A percentile compares a stretch with the other conserved stretches of the same genome.
phyloP scores from a whole-genome alignment of 2,888 invertebrate species.

The Germaria angustata region DNA sequence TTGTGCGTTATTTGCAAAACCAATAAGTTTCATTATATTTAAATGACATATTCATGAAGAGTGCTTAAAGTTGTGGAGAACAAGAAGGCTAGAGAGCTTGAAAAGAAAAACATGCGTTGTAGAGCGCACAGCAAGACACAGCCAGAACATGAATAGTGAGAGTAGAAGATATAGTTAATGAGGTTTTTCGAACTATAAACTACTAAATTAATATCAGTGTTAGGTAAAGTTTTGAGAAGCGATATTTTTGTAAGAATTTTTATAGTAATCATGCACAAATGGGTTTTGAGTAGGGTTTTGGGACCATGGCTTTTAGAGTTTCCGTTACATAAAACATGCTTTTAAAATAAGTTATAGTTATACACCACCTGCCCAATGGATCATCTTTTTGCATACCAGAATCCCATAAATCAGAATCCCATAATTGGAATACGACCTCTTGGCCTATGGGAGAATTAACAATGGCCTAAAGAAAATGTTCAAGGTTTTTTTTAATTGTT shows the following conservation, averaged over 20 bases:
- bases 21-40: neutral
- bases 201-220: neutral
- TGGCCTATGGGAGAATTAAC: constrained; percentile 86
- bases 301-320: constrained; percentile 40
- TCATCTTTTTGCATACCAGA: constrained; percentile 89
- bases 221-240: neutral
- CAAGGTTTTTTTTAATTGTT: constrained; percentile 12
- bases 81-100: neutral
- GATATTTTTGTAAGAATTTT: neutral
- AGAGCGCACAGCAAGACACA: neutral
- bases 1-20: neutral
- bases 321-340: constrained; percentile 61
- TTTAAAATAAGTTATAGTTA: constrained; percentile 33
- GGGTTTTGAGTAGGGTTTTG: neutral
- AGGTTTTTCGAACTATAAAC: neutral
- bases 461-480: constrained; percentile 82
- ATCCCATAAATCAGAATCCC: constrained; percentile 90
- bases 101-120: constrained; percentile 4
- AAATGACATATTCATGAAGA: neutral
- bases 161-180: neutral
- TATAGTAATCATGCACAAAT: constrained; percentile 21
- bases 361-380: constrained; percentile 89
- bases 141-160: neutral
- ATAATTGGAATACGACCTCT: constrained; percentile 87
- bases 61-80: neutral